Percentiles rank a stretch among this genome's conserved stretches.
These are phyloP conservation scores for Cacoxenus indagator DNA, from an alignment of 2,888 invertebrate genomes.

Conservation along the genomic window DNA sequence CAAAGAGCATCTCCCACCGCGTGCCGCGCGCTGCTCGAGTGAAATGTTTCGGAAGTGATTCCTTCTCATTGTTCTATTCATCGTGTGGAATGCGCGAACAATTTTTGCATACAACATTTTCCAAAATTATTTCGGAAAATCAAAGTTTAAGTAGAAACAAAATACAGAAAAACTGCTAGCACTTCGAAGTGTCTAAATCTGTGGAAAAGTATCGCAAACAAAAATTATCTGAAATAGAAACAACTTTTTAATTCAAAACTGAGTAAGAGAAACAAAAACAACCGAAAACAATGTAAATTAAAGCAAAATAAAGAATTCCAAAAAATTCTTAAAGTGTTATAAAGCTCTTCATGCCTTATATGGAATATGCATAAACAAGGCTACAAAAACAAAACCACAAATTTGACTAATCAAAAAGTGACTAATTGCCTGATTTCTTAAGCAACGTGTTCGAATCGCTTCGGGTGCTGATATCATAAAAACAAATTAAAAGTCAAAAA, in stretches of 20 bases:
- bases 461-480: constrained; percentile 10
- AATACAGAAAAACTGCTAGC: no score
- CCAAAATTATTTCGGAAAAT: constrained; percentile 9
- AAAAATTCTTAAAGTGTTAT: neutral
- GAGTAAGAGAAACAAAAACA: neutral
- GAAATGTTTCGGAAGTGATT: constrained; percentile 45
- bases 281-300: neutral
- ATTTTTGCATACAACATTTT: constrained; percentile 31
- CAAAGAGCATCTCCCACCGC: neutral
- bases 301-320: neutral
- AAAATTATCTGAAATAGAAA: constrained; percentile 25
- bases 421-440: neutral
- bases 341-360: neutral
- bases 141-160: constrained; percentile 23
- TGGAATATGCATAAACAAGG: neutral
- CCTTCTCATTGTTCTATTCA: neutral
- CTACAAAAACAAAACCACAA: neutral
- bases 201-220: no score
- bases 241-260: constrained; percentile 28
- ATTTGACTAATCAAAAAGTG: neutral
- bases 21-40: constrained; percentile 24
- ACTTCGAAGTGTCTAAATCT: no score
- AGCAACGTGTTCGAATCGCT: neutral
- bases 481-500: neutral
- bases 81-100: neutral